Percentiles rank a stretch among this genome's conserved stretches.
These are phyloP conservation scores for Tadarida brasiliensis DNA, from an alignment of 2,797 vertebrate species.

Conservation along the genomic window DNA sequence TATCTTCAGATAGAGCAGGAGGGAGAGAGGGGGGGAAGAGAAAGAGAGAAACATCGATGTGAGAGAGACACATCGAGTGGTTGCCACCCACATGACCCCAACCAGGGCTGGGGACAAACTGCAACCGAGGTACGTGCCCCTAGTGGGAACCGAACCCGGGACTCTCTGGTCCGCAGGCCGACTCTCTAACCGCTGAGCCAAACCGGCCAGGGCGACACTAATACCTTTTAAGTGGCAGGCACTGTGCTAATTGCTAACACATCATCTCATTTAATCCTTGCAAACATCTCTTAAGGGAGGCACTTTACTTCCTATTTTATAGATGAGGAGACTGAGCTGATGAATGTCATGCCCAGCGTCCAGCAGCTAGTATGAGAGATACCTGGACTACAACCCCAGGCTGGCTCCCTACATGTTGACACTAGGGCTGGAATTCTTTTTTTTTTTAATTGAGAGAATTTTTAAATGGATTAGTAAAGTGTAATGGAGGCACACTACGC, in stretches of 20 bases:
- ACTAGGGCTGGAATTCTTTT: background rate
- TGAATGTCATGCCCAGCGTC: background rate
- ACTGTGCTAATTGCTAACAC: background rate
- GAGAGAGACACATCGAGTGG: no score
- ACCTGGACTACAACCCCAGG: background rate
- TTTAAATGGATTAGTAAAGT: no score
- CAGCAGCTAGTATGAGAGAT: background rate
- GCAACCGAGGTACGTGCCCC: no score
- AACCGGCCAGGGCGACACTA: background rate
- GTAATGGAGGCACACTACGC: no score
- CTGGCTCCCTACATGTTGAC: background rate
- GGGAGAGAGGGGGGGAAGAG: no score
- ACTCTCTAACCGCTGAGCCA: no score
- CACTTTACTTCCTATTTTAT: background rate
- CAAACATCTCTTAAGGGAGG: background rate
- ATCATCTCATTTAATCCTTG: background rate
- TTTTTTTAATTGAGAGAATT: background rate
- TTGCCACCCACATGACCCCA: no score
- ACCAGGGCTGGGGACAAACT: no score
- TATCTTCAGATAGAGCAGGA: no score
- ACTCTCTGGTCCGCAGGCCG: no score
- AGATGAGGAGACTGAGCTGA: background rate
- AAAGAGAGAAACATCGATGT: no score
- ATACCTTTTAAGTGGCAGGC: background rate
- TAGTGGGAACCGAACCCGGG: no score